These are phyloP conservation scores for Oryzias javanicus DNA, from an alignment of 2,113 vertebrate species.

Conservation along the genomic window DNA sequence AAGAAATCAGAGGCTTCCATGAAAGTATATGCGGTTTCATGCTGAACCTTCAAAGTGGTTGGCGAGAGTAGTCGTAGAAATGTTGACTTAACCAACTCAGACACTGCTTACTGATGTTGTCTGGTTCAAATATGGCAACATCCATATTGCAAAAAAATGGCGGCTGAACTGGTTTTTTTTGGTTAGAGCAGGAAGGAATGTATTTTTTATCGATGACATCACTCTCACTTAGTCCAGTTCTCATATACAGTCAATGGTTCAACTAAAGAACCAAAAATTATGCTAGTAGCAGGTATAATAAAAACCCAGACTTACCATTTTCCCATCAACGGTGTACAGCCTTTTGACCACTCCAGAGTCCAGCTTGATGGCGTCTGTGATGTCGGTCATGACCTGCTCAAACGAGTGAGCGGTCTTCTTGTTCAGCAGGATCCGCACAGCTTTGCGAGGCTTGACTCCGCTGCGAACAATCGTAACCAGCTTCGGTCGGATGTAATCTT, in stretches of 20 bases:
- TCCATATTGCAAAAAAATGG: no score
- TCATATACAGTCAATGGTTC: no score
- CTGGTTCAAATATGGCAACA: no score
- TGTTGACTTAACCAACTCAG: neutral
- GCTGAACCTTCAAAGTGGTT: no score
- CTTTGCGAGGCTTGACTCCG: slow-evolving; percentile 95
- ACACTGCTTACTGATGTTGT: no score
- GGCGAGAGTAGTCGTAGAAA: no score
- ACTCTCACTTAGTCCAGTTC: no score
- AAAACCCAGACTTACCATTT: slow-evolving; percentile 81
- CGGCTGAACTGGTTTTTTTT: no score
- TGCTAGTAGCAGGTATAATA: neutral
- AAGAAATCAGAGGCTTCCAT: no score
- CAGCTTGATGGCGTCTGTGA: slow-evolving; percentile 96
- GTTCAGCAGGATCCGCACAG: slow-evolving; percentile 93
- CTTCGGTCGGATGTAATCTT: slow-evolving; percentile 96
- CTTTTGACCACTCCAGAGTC: slow-evolving; percentile 94
- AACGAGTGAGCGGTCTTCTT: slow-evolving; percentile 98
- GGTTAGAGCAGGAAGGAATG: no score
- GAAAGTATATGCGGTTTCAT: no score
- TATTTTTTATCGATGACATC: no score
- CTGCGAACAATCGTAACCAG: slow-evolving; percentile 97
- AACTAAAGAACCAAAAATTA: neutral
- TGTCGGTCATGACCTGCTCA: slow-evolving; percentile 95
- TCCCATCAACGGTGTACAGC: slow-evolving; percentile 94